Conservation (phyloP, 2,888 invertebrate genomes). For the Megaustenia siamemsis region DNA sequence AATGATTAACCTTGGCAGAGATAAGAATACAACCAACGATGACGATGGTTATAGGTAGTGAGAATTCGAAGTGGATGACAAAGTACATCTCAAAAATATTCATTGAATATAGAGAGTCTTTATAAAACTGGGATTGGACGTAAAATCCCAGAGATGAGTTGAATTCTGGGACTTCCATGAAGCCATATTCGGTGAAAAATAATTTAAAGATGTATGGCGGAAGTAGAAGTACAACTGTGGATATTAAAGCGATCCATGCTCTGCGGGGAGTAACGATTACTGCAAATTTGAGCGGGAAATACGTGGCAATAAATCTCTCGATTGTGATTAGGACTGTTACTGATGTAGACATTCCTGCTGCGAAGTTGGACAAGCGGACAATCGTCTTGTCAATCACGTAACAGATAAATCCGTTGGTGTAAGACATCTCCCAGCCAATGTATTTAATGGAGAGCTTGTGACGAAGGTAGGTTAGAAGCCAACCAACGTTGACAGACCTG, state of each 20-base stretch:
- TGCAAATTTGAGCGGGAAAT: background rate
- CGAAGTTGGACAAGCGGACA: background rate
- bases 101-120: background rate
- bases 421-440: constrained; percentile 12
- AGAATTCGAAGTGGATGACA: background rate
- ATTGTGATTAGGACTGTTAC: constrained; percentile 7
- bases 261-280: background rate
- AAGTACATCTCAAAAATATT: background rate
- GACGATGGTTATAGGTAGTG: background rate
- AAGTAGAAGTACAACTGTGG: background rate
- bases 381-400: constrained; percentile 3
- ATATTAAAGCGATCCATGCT: background rate
- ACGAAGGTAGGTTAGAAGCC: background rate
- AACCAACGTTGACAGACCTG: background rate
- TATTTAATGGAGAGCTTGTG: background rate
- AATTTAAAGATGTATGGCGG: constrained; percentile 10
- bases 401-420: background rate
- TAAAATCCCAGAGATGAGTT: background rate
- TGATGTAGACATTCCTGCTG: background rate
- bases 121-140: background rate
- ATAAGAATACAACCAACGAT: background rate
- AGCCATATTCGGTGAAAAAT: background rate
- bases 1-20: background rate
- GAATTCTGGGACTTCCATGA: background rate
- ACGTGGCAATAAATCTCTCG: background rate